Conservation (phyloP, 1,140 invertebrate species). For the Agraylea sexmaculata region DNA sequence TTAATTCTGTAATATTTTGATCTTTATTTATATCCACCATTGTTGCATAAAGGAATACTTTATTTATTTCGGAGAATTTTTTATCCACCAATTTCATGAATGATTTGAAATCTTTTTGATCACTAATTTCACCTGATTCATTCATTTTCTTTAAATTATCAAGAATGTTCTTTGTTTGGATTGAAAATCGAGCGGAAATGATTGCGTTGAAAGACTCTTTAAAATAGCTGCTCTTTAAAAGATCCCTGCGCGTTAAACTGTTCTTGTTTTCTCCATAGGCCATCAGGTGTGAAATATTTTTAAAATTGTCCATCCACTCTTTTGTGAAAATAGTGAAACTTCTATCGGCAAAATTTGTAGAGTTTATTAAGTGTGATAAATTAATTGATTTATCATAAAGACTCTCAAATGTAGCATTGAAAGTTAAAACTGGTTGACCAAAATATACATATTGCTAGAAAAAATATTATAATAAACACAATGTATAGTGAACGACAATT, state of each 20-base stretch:
- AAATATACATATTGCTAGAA: constrained; percentile 39
- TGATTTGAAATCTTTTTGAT: constrained; percentile 24
- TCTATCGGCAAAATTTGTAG: constrained; percentile 26
- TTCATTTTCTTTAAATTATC: constrained; percentile 23
- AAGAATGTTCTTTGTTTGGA: constrained; percentile 30
- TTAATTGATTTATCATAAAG: constrained; percentile 25
- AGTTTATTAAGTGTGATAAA: constrained; percentile 23
- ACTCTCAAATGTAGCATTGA: constrained; percentile 27
- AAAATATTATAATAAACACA: constrained; percentile 6
- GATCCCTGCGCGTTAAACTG: no score
- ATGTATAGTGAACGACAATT: constrained; percentile 1
- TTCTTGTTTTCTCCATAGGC: constrained; percentile 2
- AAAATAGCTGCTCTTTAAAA: constrained; percentile 10
- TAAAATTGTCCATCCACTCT: constrained; percentile 19
- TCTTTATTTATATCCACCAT: no score
- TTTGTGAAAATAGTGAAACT: constrained; percentile 21
- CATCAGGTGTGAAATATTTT: constrained; percentile 14
- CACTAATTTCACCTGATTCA: constrained; percentile 15
- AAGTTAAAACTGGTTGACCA: constrained; percentile 25
- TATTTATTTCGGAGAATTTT: constrained; percentile 27
- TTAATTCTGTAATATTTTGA: no score
- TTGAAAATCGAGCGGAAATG: no score
- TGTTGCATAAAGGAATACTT: constrained; percentile 31
- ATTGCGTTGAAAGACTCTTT: constrained; percentile 18
- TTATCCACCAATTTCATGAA: constrained; percentile 29